phyloP scores from a whole-genome alignment of 2,888 invertebrate species.

The Thumatha senex region DNA sequence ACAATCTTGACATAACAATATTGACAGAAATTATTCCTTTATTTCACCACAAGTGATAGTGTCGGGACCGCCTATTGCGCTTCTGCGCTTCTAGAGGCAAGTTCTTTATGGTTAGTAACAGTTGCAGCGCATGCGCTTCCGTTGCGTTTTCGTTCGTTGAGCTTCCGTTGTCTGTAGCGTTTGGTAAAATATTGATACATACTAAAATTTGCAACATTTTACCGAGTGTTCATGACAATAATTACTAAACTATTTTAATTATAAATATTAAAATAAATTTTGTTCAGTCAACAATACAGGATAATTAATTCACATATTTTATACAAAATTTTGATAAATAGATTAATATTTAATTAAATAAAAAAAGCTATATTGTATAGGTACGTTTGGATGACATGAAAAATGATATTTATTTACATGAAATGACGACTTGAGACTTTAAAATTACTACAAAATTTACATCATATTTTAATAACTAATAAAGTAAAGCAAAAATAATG shows the following conservation, averaged over 20 bases:
- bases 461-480: constrained; percentile 2
- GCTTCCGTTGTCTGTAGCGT: background rate
- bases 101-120: too few species aligned
- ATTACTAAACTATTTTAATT: constrained; percentile 16
- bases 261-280: constrained; percentile 22
- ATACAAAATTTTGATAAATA: constrained; percentile 18
- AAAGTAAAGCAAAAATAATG: background rate
- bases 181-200: background rate
- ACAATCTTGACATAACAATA: constrained; percentile 18
- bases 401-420: constrained; percentile 24
- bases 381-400: constrained; percentile 3
- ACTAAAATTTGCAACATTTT: constrained; percentile 5
- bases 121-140: too few species aligned
- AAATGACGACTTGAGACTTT: background rate
- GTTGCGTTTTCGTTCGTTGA: background rate
- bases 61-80: background rate
- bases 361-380: constrained; percentile 7
- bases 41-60: too few species aligned
- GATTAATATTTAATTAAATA: constrained; percentile 13
- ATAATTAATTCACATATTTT: constrained; percentile 32
- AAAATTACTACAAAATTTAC: background rate
- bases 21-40: background rate
- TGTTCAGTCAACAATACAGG: constrained; percentile 48
- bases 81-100: background rate
- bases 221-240: background rate